phyloP scores from a whole-genome alignment of 2,113 vertebrate species.

The Callopanchax toddi region DNA sequence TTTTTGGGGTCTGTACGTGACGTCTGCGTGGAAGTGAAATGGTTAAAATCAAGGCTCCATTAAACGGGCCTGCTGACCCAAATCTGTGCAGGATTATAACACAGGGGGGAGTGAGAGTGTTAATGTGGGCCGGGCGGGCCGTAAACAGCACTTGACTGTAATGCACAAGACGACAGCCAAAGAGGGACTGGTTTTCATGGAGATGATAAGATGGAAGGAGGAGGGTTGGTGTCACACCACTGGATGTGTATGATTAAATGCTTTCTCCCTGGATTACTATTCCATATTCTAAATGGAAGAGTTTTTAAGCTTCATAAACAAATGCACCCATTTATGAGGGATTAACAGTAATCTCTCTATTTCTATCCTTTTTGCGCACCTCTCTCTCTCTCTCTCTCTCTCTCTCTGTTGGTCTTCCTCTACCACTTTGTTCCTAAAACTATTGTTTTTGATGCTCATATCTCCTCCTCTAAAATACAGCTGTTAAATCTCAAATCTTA shows the following conservation, averaged over 20 bases:
- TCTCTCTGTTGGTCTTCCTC: conserved; percentile 10
- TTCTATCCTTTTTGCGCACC: conserved; percentile 63
- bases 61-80: conserved; percentile 63
- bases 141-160: conserved; percentile 54
- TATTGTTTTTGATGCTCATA: conserved; percentile 23
- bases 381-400: conserved; percentile 25
- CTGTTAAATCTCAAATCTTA: background rate
- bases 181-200: conserved; percentile 63
- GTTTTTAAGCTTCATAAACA: conserved; percentile 83
- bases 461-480: conserved; percentile 22
- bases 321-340: conserved; percentile 82
- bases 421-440: conserved; percentile 25
- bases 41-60: conserved; percentile 65
- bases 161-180: conserved; percentile 34
- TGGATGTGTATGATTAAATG: conserved; percentile 78
- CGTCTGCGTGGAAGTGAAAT: conserved; percentile 37
- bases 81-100: conserved; percentile 72
- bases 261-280: conserved; percentile 79
- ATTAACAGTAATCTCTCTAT: conserved; percentile 84
- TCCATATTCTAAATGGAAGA: conserved; percentile 85
- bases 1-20: conserved; percentile 52
- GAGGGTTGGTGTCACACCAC: conserved; percentile 42
- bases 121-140: conserved; percentile 70
- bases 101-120: conserved; percentile 65
- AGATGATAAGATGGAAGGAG: conserved; percentile 49